phyloP scores from a whole-genome alignment of 2,113 vertebrate genomes.

The Arvicanthis niloticus region DNA sequence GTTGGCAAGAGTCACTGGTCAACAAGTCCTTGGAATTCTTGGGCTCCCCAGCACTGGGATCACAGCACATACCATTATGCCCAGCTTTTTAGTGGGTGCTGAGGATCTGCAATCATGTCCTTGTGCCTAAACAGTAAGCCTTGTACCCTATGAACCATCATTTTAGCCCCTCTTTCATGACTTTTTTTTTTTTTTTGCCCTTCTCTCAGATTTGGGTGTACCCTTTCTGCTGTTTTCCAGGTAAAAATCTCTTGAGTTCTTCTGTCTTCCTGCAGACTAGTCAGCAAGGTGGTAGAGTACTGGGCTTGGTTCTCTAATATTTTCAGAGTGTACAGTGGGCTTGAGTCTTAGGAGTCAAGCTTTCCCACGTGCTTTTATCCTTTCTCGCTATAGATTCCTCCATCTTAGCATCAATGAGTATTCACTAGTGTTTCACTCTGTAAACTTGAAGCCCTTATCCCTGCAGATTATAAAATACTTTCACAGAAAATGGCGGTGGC shows the following conservation, averaged over 20 bases:
- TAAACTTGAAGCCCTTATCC: background rate
- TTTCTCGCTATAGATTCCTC: background rate
- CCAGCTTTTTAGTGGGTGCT: background rate
- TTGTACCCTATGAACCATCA: background rate
- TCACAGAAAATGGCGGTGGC: background rate
- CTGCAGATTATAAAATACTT: background rate
- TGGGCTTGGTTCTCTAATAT: background rate
- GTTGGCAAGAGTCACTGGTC: background rate
- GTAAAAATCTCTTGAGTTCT: background rate
- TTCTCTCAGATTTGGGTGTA: background rate
- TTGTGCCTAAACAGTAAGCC: background rate
- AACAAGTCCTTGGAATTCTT: background rate
- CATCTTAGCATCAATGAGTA: background rate
- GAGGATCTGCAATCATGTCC: background rate
- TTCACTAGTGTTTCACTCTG: background rate
- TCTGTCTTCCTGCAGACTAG: slow-evolving; percentile 10
- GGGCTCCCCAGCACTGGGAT: background rate
- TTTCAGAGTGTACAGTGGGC: background rate
- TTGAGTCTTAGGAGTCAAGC: background rate
- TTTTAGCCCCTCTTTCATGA: background rate
- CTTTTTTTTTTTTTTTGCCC: background rate
- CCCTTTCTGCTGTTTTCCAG: slow-evolving; percentile 1
- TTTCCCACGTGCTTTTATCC: background rate
- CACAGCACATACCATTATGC: too few relatives aligned
- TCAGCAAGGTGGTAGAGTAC: background rate